Evolutionary conservation across 2,113 vertebrate species (phyloP).

Genomic region (Scalopus aquaticus): DNA sequence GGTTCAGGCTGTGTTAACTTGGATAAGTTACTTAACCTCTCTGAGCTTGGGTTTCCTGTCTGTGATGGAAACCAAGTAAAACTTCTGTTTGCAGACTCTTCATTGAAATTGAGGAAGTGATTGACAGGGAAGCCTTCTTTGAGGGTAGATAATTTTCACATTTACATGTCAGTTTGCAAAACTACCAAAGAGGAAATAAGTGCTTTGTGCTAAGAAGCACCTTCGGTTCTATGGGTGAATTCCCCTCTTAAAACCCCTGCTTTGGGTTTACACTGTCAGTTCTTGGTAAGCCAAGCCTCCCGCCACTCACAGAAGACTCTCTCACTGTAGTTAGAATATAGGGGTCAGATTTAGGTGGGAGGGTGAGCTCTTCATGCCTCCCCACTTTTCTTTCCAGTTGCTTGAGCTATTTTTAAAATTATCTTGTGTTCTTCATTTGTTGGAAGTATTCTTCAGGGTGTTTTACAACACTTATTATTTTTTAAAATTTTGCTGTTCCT

Average conservation of each 20-base stretch:
- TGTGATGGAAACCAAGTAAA: background rate
- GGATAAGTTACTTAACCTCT: background rate
- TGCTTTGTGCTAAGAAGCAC: background rate
- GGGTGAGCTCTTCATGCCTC: background rate
- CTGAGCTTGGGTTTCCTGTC: background rate
- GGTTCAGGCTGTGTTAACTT: background rate
- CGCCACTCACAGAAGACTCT: background rate
- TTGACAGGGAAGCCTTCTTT: background rate
- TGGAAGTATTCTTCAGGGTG: background rate
- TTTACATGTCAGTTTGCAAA: background rate
- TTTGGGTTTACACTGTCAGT: background rate
- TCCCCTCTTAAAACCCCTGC: background rate
- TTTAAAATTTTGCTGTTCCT: background rate
- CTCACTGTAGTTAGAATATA: accelerated
- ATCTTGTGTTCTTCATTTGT: background rate
- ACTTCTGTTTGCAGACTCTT: background rate
- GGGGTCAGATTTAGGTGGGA: accelerated
- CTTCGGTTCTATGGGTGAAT: background rate
- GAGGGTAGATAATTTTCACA: background rate
- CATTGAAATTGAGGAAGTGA: too few species aligned
- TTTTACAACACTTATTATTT: background rate
- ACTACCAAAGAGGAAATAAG: background rate
- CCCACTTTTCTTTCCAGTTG: background rate
- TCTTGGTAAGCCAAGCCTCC: background rate
- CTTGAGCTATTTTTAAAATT: background rate